Base-by-base conservation (phyloP, 2,797 vertebrate genomes). In the Gadopsis marmoratus region DNA sequence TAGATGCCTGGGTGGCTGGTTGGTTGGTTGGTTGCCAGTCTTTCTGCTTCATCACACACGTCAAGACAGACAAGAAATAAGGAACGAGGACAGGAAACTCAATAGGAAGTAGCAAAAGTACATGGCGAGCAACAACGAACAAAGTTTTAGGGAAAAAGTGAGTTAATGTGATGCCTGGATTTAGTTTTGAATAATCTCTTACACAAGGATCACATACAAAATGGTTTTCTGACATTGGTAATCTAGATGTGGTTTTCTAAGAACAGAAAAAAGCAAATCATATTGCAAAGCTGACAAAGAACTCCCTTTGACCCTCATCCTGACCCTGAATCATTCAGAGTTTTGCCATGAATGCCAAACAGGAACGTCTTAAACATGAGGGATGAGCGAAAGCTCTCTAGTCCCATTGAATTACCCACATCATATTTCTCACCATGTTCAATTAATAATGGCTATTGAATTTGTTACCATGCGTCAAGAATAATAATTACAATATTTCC, bases 401-500 rank as follows among this genome's bases (percentile, higher is more conserved):
- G 91, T 93, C 92, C 84, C 80, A 76, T 88, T 78, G 86, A 91
- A 94, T 95, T 93, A 94, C 86, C 87, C 74, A 71, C 84, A 90
- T 91, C 92, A 93, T 95, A 95, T 94, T 93, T 94, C 92, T 94
- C 91, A 89, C 89, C 88, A 78, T 91, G 89, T 92, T 90, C 93
- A 92, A 94, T 95, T 95, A 94, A 95, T 95, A 93, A 92, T 81
- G 88, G 80, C 85, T 93, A 95, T 95, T 93, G 94, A 92, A 92
- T 95, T 94, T 94, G 89, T 94, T 93, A 93, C 93, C 86, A 81
- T 75, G 92, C 78, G 91, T 94, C 94, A 93, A 91, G 91, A 93
- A 95, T 95, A 95, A 96, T 94, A 94, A 91, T 95, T 94, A 89
- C 90, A 93, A 89, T 92, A 93, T 93, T 93, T 95, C 92, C 92